Evolutionary conservation across 2,888 invertebrate genomes (phyloP).

Genomic region (Ecdyonurus torrentis): DNA sequence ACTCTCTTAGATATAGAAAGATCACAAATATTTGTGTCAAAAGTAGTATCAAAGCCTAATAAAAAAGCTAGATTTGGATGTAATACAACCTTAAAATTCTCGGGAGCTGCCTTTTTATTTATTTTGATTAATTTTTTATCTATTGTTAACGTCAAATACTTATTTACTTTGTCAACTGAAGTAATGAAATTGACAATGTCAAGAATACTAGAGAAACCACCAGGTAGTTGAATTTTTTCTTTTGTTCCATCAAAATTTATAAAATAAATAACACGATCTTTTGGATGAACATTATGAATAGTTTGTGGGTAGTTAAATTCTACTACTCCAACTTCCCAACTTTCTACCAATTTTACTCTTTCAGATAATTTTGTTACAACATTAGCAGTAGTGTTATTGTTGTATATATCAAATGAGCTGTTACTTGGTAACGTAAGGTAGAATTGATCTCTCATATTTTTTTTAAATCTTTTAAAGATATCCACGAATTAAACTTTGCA

Average conservation of each 20-base stretch:
- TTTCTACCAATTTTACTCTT: conserved; percentile 12
- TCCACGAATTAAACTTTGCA: conserved; percentile 15
- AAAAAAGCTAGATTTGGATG: conserved; percentile 1
- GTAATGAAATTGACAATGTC: neutral
- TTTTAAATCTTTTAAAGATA: conserved; percentile 6
- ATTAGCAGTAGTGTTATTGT: conserved; percentile 16
- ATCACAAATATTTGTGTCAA: too few species aligned
- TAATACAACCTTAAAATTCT: too few species aligned
- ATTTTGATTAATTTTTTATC: too few species aligned
- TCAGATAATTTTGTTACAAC: conserved; percentile 16
- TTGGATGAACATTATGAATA: neutral
- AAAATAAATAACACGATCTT: neutral
- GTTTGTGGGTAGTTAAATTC: conserved; percentile 15
- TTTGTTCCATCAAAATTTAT: neutral
- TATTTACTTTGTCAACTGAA: neutral
- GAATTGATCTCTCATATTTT: conserved; percentile 13
- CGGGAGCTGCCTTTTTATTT: neutral
- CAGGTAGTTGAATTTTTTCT: neutral
- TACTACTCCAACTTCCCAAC: conserved; percentile 16
- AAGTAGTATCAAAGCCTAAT: conserved; percentile 1
- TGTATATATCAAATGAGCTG: conserved; percentile 16
- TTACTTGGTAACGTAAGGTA: conserved; percentile 16
- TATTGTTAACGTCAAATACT: too few species aligned
- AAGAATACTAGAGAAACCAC: neutral
- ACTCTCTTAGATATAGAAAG: too few species aligned